Percentiles rank a stretch among this genome's conserved stretches.
phyloP scores from a whole-genome alignment of 2,797 vertebrate genomes.

The Enteromius anoplus region DNA sequence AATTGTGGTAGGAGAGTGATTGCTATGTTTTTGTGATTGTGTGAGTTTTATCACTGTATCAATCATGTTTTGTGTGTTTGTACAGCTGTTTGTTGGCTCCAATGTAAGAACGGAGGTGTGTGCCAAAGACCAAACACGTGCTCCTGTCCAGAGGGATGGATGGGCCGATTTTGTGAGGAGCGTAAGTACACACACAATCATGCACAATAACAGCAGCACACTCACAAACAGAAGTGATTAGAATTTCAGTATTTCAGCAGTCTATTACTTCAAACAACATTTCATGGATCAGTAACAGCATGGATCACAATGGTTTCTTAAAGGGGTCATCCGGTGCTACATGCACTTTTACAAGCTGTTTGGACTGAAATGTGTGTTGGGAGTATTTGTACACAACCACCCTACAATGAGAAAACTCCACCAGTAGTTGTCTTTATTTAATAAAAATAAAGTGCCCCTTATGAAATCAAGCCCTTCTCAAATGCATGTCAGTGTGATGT shows the following conservation, averaged over 20 bases:
- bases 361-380: too few species aligned
- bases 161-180: slow-evolving; percentile 95
- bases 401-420: too few species aligned
- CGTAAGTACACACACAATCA: slow-evolving; percentile 79
- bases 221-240: neutral
- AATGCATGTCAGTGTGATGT: too few species aligned
- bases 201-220: neutral
- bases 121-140: slow-evolving; percentile 94
- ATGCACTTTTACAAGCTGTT: too few species aligned
- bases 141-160: slow-evolving; percentile 93
- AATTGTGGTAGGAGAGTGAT: neutral
- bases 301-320: neutral
- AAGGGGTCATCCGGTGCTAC: neutral
- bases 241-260: neutral
- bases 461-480: too few species aligned
- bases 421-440: too few species aligned
- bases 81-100: slow-evolving; percentile 91
- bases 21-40: neutral
- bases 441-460: too few species aligned
- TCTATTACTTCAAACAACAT: neutral
- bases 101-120: slow-evolving; percentile 92
- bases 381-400: too few species aligned
- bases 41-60: neutral
- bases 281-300: neutral
- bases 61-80: slow-evolving; percentile 53